Evolutionary conservation across 1,140 invertebrate genomes (phyloP).

Genomic region (Agraylea sexmaculata): DNA sequence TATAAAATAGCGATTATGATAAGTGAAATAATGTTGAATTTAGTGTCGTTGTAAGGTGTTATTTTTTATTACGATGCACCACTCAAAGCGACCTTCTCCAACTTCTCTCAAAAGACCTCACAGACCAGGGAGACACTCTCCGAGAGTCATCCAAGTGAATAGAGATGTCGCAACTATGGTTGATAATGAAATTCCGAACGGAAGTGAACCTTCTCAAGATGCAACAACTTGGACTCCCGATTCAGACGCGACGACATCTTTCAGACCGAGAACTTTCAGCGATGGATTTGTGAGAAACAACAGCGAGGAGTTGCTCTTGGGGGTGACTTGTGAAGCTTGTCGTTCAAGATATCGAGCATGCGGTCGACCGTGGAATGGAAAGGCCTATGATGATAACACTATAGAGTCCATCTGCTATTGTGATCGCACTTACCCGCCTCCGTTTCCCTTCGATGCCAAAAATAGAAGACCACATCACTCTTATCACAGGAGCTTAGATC

Average conservation of each 20-base stretch:
- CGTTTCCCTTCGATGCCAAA: slow-evolving; percentile 3
- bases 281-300: slow-evolving; percentile 38
- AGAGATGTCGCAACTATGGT: slow-evolving; percentile 40
- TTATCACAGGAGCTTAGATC: slow-evolving; percentile 36
- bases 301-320: slow-evolving; percentile 37
- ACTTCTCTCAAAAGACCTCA: slow-evolving; percentile 20
- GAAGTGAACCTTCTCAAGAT: slow-evolving; percentile 21
- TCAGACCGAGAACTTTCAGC: slow-evolving; percentile 36
- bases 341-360: slow-evolving; percentile 16
- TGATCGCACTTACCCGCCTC: slow-evolving; percentile 19
- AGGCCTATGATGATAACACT: slow-evolving; percentile 10
- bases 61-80: slow-evolving; percentile 14
- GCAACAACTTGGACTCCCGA: slow-evolving; percentile 21
- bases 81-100: slow-evolving; percentile 15
- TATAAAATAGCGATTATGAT: too few relatives aligned
- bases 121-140: slow-evolving; percentile 30
- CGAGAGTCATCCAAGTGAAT: slow-evolving; percentile 38
- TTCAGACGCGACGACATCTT: slow-evolving; percentile 21
- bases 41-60: too few relatives aligned
- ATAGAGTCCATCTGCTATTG: slow-evolving; percentile 37
- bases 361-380: slow-evolving; percentile 16
- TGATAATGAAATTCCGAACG: slow-evolving; percentile 29
- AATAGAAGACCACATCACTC: slow-evolving; percentile 20
- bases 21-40: too few relatives aligned
- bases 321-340: slow-evolving; percentile 38